A percentile compares a stretch with the other conserved stretches of the same genome.
Evolutionary conservation across 2,888 invertebrate genomes (phyloP).

Genomic region (Apoda limacodes): DNA sequence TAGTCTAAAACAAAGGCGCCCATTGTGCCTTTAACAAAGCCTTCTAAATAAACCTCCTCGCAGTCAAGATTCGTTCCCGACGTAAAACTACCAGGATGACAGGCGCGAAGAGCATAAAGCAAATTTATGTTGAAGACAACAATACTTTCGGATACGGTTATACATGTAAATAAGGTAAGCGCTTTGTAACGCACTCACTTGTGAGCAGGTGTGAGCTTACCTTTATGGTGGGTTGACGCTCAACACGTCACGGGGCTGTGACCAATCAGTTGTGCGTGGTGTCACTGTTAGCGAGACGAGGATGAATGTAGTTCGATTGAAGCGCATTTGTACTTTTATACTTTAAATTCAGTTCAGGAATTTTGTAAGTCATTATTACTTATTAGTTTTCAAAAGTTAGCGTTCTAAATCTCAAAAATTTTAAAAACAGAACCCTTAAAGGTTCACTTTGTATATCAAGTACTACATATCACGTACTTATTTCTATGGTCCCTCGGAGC

Average conservation of each 20-base stretch:
- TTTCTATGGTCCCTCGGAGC: too few species aligned
- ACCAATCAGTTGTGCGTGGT: slow-evolving; percentile 28
- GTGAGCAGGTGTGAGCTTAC: slow-evolving; percentile 47
- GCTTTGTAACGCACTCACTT: slow-evolving; percentile 26
- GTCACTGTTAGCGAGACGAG: slow-evolving; percentile 26
- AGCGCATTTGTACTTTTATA: too few species aligned
- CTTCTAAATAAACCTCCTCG: slow-evolving; percentile 8
- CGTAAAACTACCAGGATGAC: slow-evolving; percentile 26
- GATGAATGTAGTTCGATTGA: too few species aligned
- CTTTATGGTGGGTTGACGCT: slow-evolving; percentile 30
- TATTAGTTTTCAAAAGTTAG: too few species aligned
- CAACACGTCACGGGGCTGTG: slow-evolving; percentile 33
- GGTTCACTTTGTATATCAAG: too few species aligned
- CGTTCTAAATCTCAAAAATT: too few species aligned
- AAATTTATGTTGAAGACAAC: slow-evolving; percentile 28
- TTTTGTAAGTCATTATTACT: too few species aligned
- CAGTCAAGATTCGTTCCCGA: slow-evolving; percentile 5
- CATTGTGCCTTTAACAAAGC: neutral
- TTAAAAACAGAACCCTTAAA: too few species aligned
- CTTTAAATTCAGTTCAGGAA: too few species aligned
- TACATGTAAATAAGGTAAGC: slow-evolving; percentile 15
- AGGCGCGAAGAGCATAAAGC: slow-evolving; percentile 36
- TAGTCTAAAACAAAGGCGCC: neutral
- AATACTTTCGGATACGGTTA: slow-evolving; percentile 25
- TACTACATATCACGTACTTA: too few species aligned